Percentiles rank a stretch among this genome's conserved stretches.
Conservation (phyloP, 2,113 vertebrate genomes). For the Burhinus oedicnemus region DNA sequence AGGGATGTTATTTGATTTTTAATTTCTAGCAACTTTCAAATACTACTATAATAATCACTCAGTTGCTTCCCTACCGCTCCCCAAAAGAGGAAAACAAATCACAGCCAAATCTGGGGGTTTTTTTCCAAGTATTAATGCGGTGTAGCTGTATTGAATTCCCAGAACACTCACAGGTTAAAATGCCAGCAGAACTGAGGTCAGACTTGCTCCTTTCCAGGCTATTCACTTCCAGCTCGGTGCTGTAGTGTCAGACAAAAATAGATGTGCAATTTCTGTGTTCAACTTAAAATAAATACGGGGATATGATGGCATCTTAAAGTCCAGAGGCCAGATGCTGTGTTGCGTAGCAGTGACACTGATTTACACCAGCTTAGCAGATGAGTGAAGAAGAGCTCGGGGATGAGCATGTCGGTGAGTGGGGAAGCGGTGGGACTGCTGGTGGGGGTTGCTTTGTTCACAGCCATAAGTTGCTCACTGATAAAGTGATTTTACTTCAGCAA, state of each 20-base stretch:
- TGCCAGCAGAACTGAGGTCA: neutral
- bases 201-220: neutral
- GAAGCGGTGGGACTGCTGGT: neutral
- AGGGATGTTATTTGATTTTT: neutral
- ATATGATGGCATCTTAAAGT: neutral
- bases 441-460: neutral
- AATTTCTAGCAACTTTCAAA: neutral
- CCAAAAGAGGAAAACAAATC: neutral
- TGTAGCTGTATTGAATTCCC: neutral
- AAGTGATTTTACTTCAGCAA: neutral
- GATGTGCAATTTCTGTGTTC: neutral
- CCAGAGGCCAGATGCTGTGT: neutral
- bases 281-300: neutral
- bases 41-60: neutral
- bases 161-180: neutral
- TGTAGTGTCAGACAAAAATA: neutral
- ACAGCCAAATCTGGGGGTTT: neutral
- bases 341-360: neutral
- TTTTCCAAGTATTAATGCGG: neutral
- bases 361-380: neutral
- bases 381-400: neutral
- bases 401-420: neutral
- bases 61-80: neutral
- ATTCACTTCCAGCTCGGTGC: neutral
- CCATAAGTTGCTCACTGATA: neutral